Percentiles rank a stretch among this genome's conserved stretches.
Evolutionary conservation across 2,113 vertebrate species (phyloP).

Genomic region (Plecotus auritus): DNA sequence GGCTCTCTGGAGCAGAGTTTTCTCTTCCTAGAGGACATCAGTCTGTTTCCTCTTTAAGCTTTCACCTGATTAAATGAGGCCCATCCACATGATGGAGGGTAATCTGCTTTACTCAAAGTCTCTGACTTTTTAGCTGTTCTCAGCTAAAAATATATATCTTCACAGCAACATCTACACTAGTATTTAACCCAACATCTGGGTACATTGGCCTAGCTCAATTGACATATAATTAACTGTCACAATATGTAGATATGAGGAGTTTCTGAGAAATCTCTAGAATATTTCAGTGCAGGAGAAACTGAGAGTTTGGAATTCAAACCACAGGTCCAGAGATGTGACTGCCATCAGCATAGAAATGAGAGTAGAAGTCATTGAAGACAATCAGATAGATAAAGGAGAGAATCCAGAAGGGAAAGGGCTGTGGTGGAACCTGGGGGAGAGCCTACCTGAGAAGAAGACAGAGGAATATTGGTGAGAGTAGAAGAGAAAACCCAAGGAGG

Average conservation of each 20-base stretch:
- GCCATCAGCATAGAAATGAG: not conserved
- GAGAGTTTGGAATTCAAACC: not conserved
- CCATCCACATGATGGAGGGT: not conserved
- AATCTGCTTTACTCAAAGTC: not conserved
- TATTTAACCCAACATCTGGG: not conserved
- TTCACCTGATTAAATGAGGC: not conserved
- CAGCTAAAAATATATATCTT: not conserved
- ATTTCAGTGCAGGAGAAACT: not conserved
- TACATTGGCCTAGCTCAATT: not conserved
- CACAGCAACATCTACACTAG: not conserved
- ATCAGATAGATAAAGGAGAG: not conserved
- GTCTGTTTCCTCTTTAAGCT: not conserved
- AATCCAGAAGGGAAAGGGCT: not conserved
- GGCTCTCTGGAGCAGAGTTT: not conserved
- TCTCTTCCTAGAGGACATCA: not conserved
- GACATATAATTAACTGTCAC: not conserved
- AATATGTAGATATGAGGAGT: not conserved
- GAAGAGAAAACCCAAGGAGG: accelerated
- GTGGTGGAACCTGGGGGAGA: not conserved
- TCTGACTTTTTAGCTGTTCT: not conserved
- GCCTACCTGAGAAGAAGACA: not conserved
- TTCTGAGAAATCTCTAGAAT: not conserved
- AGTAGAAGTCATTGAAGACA: not conserved
- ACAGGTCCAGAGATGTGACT: not conserved
- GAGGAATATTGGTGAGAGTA: not conserved